Evolutionary conservation across 2,888 invertebrate species (phyloP), one percentile per base, ranked within the genome.

Genomic region (Drosophila kuntzei): DNA sequence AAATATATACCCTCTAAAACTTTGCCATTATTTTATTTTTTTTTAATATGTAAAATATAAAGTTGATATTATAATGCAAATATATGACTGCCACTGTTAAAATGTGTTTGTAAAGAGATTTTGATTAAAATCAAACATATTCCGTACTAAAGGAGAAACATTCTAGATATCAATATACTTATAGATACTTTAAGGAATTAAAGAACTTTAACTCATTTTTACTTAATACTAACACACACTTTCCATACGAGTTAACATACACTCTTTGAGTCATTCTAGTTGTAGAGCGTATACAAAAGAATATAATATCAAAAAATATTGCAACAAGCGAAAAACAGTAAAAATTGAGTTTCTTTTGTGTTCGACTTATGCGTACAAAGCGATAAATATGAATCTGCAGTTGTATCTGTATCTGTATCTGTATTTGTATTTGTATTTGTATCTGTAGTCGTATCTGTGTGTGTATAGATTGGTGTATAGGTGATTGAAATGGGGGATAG

Each of bases 281-380:
- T 8, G 2, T 29, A 12, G 12, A 44, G 34, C 22, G 34, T 55
- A 55, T 44, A 16, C 5, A 14, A 29, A 20, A 7, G 2, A 16
- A 16, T 25, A 54, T 4, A 25, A 34, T 18, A 39, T 53, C 16
- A 7, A 18, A 12, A 18, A 57, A 44, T 18, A 27, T 36, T 7
- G 16, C 43, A 34, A 57, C 25, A 49, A 18, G 43, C 27, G 27
- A 32, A 51, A 34, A 47, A 20, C 47, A n/a, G 47, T 34, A 37
- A 36, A 58, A 64, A 60, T 60, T 47, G 32, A 36, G 53, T 54
- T 54, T 8, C 53, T 47, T 59, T 65, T 58, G 46, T 59, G 32
- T 27, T 1, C 29, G 29, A 36, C 18, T 34, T 43, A 22, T 58
- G 49, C 39, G 49, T 44, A 36, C 50, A 60, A 57, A 36, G 16